Evolutionary conservation across 1,140 invertebrate species (phyloP), one percentile per base, ranked within the genome.

Genomic region (Chelonus insularis): DNA sequence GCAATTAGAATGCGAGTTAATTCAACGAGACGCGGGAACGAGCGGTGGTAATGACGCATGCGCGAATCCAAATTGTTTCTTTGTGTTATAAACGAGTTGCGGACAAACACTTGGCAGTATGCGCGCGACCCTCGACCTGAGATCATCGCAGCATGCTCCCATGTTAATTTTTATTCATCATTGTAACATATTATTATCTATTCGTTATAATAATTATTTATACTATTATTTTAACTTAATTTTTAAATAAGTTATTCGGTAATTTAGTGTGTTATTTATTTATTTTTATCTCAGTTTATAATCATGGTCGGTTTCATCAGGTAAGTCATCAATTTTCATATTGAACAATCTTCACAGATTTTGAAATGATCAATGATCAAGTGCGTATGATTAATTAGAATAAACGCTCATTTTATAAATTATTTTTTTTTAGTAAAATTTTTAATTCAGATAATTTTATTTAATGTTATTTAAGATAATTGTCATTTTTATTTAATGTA

Each of bases 261-360:
- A 16, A 18, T 20, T 57, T 34, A 25, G 14, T 47, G 16, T 34
- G 5, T 36, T 12, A 20, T 48, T 18, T 23, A 23, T 25, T 8
- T 1, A 32, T 45, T 29, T 29, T 14, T 5, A 18, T 43, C 6
- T 12, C n/a, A n/a, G 25, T 21, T 39, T 9, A 18, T 25, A 43
- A 59, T n/a, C 20, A 78, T 78, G 76, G 76, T 78, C 65, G 72
- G 75, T 62, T 68, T 67, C 41, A 39, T 67, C 48, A 75, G 72
- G 74, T 74, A 63, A 32, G 72, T 66, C 47, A 47, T 16, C 51
- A 12, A 14, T 63, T 62, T 32, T 48, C 21, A 25, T 32, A 48
- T n/a, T 25, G 45, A 54, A 21, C 25, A 56, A 50, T 61, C n/a
- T 57, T 58, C 39, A 16, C 34, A 54, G 6, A 34, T 34, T 34